Evolutionary conservation across 2,113 vertebrate genomes (phyloP).

Genomic region (Axis porcinus): DNA sequence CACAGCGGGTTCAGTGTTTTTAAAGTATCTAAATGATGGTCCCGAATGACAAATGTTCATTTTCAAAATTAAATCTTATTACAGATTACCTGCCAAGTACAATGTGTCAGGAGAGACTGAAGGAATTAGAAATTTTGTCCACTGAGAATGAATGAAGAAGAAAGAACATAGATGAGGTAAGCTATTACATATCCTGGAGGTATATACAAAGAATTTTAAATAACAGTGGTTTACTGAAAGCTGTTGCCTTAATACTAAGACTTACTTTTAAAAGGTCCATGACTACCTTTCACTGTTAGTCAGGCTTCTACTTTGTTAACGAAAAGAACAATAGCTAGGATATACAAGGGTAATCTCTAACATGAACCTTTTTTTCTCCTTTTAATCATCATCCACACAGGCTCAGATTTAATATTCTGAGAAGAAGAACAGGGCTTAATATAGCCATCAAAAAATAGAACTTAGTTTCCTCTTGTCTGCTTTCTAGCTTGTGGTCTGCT

Average conservation of each 20-base stretch:
- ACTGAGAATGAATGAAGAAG: slow-evolving; percentile 61
- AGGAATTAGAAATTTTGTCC: slow-evolving; percentile 65
- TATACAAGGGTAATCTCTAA: not conserved
- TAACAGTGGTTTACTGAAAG: slow-evolving; percentile 63
- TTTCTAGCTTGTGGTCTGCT: not conserved
- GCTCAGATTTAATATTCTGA: not conserved
- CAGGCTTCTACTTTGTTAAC: not conserved
- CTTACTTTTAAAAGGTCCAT: not conserved
- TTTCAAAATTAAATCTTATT: slow-evolving; percentile 76
- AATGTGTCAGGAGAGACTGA: slow-evolving; percentile 69
- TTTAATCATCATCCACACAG: not conserved
- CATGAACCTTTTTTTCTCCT: not conserved
- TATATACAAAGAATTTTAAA: slow-evolving; percentile 59
- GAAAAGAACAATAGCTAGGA: not conserved
- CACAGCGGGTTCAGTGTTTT: slow-evolving; percentile 66
- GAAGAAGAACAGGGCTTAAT: not conserved
- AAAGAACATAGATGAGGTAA: slow-evolving; percentile 56
- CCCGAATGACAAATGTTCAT: slow-evolving; percentile 74
- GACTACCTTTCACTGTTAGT: not conserved
- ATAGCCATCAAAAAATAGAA: not conserved
- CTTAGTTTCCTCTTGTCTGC: not conserved
- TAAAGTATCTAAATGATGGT: slow-evolving; percentile 67
- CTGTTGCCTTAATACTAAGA: slow-evolving; percentile 35
- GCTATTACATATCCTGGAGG: slow-evolving; percentile 55
- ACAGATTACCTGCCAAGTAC: slow-evolving; percentile 73